Base-by-base conservation (phyloP, 2,888 invertebrate species). In the Rhynchonema sp. region DNA sequence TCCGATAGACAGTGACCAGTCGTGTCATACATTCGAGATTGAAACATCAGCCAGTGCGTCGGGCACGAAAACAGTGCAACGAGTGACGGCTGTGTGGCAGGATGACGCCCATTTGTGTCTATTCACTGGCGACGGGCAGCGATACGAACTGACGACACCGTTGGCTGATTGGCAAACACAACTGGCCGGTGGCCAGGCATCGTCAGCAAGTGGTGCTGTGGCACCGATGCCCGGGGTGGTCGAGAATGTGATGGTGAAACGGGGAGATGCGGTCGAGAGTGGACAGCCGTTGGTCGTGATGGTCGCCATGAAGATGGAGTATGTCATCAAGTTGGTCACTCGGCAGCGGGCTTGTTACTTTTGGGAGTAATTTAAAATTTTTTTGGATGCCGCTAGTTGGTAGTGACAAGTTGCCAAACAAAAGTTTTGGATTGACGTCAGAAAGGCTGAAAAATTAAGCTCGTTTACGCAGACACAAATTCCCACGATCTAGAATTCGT, bases 241-340 rank as follows among this genome's bases (percentile, higher is more conserved):
- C 52, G 91, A 94, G 70, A 87, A 86, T 74, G 77, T 96, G 58
- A 78, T 87, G 28, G 88, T 92, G 1, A 80, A 80, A 62, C 78
- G 80, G 27, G 90, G 90, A 0, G 84, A 88, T 68, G 65, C 72
- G 68, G 88, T 96, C 2, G 82, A 83, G 64, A 82, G 82, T 72
- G 94, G 92, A 0, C 90, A 96, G 72, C 83, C 87, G 0, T 77
- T 99, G 1, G 83, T 94, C 62, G 85, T 94, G 55, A 84, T 98
- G 71, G 90, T 92, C 64, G 98, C 98, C 0, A 98, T 98, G 98
- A 98, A 99, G 79, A 99, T 99, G 98, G 98, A 98, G 80, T 86
- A 94, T 74, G 83, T 91, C 22, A 84, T 98, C 22, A 85, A 85
- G 66, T 65, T 46, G 25, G 57, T 54, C 13, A 22, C 13, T 13